Conservation (phyloP, 37 sponge, comb jelly and placozoan species). For the Chondrilla cf. caribensis region DNA sequence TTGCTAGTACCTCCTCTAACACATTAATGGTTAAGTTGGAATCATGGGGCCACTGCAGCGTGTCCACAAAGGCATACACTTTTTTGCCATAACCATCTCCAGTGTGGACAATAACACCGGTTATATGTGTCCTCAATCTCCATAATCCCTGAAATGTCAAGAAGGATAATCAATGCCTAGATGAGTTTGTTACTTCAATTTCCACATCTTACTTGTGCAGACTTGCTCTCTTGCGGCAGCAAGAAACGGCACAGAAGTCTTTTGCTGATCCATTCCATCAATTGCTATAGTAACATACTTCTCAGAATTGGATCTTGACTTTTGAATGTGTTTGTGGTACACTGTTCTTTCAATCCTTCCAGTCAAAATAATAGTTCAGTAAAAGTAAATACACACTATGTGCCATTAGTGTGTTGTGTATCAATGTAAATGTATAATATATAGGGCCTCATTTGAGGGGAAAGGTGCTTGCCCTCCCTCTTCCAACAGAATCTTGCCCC, state of each 20-base stretch:
- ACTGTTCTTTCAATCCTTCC: background rate
- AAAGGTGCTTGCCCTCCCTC: too few species aligned
- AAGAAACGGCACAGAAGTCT: slow-evolving; percentile 24
- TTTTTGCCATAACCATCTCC: background rate
- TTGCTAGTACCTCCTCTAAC: background rate
- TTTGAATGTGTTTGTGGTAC: background rate
- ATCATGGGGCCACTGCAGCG: slow-evolving; percentile 53
- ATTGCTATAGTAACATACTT: slow-evolving; percentile 28
- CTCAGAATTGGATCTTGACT: background rate
- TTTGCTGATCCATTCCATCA: slow-evolving; percentile 53
- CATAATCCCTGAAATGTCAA: slow-evolving; percentile 27
- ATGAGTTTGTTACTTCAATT: background rate
- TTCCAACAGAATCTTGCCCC: too few species aligned
- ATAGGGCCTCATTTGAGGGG: too few species aligned
- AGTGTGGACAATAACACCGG: slow-evolving; percentile 39
- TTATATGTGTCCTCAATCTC: slow-evolving; percentile 38
- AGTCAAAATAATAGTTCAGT: too few species aligned
- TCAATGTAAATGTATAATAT: too few species aligned
- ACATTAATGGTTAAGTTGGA: slow-evolving; percentile 49
- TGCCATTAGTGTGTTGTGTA: too few species aligned
- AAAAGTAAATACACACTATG: too few species aligned
- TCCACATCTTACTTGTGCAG: slow-evolving; percentile 1
- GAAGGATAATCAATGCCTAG: background rate
- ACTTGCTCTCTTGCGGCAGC: slow-evolving; percentile 20
- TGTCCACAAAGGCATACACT: slow-evolving; percentile 23